A percentile compares a stretch with the other conserved stretches of the same genome.
Conservation (phyloP, 2,113 vertebrate species). For the Plestiodon gilberti region DNA sequence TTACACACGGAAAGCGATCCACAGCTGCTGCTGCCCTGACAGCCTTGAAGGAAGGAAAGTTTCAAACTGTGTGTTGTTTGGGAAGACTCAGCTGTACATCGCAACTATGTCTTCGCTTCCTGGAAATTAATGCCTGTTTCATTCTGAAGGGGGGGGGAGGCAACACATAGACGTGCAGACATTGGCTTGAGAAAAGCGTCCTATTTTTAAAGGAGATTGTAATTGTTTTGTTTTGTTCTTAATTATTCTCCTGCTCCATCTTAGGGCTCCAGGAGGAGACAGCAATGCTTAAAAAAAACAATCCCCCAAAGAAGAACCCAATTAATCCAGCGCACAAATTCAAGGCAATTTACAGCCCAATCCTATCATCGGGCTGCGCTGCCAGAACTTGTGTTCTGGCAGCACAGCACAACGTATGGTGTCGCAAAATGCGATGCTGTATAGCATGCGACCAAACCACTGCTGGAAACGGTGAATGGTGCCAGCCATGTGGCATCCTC, state of each 20-base stretch:
- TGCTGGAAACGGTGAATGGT: no score
- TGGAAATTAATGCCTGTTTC: background rate
- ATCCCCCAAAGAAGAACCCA: no score
- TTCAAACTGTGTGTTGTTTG: slow-evolving; percentile 45
- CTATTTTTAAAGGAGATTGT: background rate
- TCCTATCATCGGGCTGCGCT: no score
- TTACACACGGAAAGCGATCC: slow-evolving; percentile 61
- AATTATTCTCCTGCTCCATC: background rate
- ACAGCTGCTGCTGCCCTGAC: slow-evolving; percentile 65
- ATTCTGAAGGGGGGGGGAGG: no score
- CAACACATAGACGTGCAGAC: background rate
- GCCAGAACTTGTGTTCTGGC: no score
- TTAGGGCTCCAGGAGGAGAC: background rate
- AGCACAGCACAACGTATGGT: no score
- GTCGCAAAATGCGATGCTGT: no score
- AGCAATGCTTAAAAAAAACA: background rate
- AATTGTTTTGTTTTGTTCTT: background rate
- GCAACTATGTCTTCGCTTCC: background rate
- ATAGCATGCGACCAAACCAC: no score
- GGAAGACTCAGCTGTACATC: slow-evolving; percentile 17
- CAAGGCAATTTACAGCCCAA: no score
- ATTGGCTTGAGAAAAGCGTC: background rate
- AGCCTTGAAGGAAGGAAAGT: slow-evolving; percentile 61
- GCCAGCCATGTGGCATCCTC: no score
- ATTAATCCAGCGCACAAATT: background rate